Conservation (phyloP, 2,113 vertebrate genomes). For the Tetrax tetrax region DNA sequence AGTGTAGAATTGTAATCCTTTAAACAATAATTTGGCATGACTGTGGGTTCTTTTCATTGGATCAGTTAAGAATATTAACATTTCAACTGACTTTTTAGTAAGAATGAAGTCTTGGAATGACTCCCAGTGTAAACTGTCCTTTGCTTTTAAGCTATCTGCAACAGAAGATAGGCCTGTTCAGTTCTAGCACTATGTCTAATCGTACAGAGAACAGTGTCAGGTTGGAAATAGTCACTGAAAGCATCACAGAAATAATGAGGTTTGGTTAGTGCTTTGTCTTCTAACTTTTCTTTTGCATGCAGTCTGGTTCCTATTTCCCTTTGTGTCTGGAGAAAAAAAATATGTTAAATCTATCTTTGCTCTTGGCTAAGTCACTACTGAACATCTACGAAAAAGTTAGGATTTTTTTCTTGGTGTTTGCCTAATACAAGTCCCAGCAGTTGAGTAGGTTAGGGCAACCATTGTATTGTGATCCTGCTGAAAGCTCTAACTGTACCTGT, state of each 20-base stretch:
- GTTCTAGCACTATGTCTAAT: background rate
- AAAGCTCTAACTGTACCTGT: background rate
- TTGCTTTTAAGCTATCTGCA: background rate
- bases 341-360: background rate
- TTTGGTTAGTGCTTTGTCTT: background rate
- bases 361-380: background rate
- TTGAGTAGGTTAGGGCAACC: background rate
- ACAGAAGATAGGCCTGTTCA: background rate
- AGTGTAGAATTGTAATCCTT: background rate
- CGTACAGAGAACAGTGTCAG: background rate
- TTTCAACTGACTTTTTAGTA: slow-evolving; percentile 3
- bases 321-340: background rate
- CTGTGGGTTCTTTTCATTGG: background rate
- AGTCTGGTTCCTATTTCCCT: background rate
- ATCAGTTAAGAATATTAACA: background rate
- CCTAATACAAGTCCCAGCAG: background rate
- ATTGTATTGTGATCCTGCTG: background rate
- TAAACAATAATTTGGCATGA: background rate
- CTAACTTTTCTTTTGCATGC: background rate
- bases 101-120: background rate
- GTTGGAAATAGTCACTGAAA: background rate
- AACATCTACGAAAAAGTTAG: background rate
- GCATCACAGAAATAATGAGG: background rate
- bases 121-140: background rate
- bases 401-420: background rate